Percentiles rank a stretch among this genome's conserved stretches.
Evolutionary conservation across 2,113 vertebrate species (phyloP).

Genomic region (Platichthys stellatus): DNA sequence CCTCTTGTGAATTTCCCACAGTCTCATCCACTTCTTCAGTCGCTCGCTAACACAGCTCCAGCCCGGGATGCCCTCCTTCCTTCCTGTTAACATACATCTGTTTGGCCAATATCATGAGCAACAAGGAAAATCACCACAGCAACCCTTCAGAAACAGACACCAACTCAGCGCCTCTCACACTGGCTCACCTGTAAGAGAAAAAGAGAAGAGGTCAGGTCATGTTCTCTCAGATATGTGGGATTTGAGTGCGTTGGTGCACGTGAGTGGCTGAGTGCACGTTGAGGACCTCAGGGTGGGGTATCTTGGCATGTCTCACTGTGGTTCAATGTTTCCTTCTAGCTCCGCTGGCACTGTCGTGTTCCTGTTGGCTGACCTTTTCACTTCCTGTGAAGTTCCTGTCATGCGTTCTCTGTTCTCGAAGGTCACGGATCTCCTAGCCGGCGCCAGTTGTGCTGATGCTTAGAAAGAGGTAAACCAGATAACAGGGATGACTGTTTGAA

Average conservation of each 20-base stretch:
- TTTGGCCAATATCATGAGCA: conserved; percentile 59
- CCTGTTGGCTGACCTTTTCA: conserved; percentile 74
- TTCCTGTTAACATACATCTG: conserved; percentile 68
- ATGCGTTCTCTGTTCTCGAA: conserved; percentile 48
- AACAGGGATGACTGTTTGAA: not conserved
- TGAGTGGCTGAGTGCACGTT: conserved; percentile 22
- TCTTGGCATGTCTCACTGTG: conserved; percentile 71
- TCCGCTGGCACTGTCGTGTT: conserved; percentile 55
- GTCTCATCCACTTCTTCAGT: conserved; percentile 29
- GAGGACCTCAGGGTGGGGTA: conserved; percentile 46
- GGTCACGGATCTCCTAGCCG: conserved; percentile 51
- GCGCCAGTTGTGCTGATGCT: conserved; percentile 9
- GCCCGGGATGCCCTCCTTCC: conserved; percentile 21
- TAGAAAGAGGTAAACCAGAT: not conserved
- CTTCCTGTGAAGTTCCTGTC: conserved; percentile 71
- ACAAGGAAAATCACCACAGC: conserved; percentile 66
- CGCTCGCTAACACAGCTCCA: conserved; percentile 15
- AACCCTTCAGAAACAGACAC: conserved; percentile 49
- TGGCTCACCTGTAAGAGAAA: conserved; percentile 27
- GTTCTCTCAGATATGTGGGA: conserved; percentile 60
- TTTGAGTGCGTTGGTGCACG: not conserved
- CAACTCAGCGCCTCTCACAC: conserved; percentile 23
- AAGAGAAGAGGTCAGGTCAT: conserved; percentile 52
- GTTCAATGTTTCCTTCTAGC: conserved; percentile 71
- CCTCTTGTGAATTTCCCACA: conserved; percentile 31